phyloP scores from a whole-genome alignment of 2,797 vertebrate genomes.

The Xenops minutus region DNA sequence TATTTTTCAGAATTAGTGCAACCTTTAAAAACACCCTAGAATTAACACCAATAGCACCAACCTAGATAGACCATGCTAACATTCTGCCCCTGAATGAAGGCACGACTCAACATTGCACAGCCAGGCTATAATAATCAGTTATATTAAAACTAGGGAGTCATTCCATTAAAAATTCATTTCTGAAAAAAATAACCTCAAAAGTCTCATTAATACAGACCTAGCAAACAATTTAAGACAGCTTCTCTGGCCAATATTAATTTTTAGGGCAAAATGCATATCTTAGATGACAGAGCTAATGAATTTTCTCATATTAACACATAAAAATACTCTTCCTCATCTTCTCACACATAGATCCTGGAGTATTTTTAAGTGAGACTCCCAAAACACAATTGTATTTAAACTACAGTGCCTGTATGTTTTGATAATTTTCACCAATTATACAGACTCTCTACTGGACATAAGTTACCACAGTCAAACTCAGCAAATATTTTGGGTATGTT shows the following conservation, averaged over 20 bases:
- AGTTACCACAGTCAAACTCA: neutral
- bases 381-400: neutral
- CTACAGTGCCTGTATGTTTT: neutral
- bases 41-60: neutral
- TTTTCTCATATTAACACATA: neutral
- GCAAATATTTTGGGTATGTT: neutral
- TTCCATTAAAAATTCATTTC: neutral
- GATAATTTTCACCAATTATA: neutral
- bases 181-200: neutral
- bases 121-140: accelerated
- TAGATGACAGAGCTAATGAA: neutral
- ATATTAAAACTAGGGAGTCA: neutral
- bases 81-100: neutral
- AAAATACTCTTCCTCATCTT: neutral
- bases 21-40: neutral
- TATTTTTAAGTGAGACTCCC: neutral
- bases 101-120: neutral
- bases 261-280: neutral
- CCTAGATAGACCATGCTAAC: neutral
- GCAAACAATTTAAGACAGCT: neutral
- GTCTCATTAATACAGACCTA: neutral
- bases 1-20: neutral
- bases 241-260: neutral
- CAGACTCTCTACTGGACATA: neutral
- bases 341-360: neutral